Evolutionary conservation across 2,797 vertebrate species (phyloP), one percentile per base, ranked within the genome.

Genomic region (Linurgus olivaceus): DNA sequence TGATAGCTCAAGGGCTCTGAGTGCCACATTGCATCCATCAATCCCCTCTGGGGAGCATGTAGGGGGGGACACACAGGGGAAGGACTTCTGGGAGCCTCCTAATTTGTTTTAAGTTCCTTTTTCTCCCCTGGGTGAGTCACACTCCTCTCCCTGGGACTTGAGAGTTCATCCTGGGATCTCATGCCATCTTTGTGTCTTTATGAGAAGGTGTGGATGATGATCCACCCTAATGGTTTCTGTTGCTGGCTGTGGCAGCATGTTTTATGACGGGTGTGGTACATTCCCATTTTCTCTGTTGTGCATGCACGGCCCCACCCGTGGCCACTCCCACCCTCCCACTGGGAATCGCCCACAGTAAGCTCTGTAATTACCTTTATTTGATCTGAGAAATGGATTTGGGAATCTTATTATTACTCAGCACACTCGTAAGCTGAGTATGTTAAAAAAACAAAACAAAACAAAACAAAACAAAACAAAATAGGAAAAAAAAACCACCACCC

Each of bases 211-310:
- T 97, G 97, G 97, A 95, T 63, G 95, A 91, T 90, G 98, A 97
- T 97, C 98, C 96, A 94, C 98, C 98, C 98, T 98, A 98, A 97
- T 98, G 98, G 97, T 98, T 98, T 98, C 98, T 98, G 98, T 97
- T 97, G 96, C 98, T 67, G 98, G 97, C 98, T 98, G 98, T 54
- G 97, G 97, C 97, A 97, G 98, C 98, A 94, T 98, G 98, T 98
- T 98, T 98, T 98, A 98, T 63, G 97, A 97, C 88, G 97, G 98
- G 98, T 68, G 98, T 97, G 98, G 98, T 96, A 47, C 83, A 65
- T 96, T 97, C 97, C 96, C 95, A 96, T 97, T 95, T 97, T 93
- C 96, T 96, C 94, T 92, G 97, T 97, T 96, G 96, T 96, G 97
- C 96, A 93, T 88, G 91, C 84, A 63, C 92, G 29, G 94, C 97